A percentile compares a stretch with the other conserved stretches of the same genome.
Evolutionary conservation across 30 jellyfish, hydroid and myxozoan genomes (phyloP).

Genomic region (Cassiopea xamachana): DNA sequence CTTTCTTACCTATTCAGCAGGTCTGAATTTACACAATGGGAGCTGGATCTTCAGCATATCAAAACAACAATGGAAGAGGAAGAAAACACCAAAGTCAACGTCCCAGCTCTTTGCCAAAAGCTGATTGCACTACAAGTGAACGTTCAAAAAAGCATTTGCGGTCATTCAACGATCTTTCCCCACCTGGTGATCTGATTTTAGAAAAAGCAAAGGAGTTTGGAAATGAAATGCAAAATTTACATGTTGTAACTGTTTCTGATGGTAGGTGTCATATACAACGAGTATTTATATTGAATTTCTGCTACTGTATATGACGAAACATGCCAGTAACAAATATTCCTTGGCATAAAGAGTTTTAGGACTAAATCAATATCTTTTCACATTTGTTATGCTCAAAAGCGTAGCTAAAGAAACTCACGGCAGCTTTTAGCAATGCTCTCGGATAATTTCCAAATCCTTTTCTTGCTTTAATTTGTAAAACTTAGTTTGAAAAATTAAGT

Average conservation of each 20-base stretch:
- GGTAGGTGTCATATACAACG: background rate
- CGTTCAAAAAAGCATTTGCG: background rate
- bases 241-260: background rate
- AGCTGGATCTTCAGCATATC: background rate
- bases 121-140: background rate
- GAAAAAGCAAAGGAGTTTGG: conserved; percentile 36
- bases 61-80: background rate
- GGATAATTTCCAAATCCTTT: too few relatives aligned
- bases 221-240: conserved; percentile 6
- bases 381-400: too few relatives aligned
- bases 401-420: too few relatives aligned
- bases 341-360: too few relatives aligned
- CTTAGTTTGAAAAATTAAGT: too few relatives aligned
- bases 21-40: background rate
- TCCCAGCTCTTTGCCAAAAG: background rate
- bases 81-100: background rate
- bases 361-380: too few relatives aligned
- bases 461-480: too few relatives aligned
- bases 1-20: too few relatives aligned
- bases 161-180: background rate
- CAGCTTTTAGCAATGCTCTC: too few relatives aligned
- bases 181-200: conserved; percentile 4
- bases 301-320: too few relatives aligned
- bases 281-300: too few relatives aligned
- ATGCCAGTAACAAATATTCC: too few relatives aligned